Percentiles rank a stretch among this genome's conserved stretches.
These are phyloP conservation scores for Eristalis pertinax DNA, from an alignment of 2,888 invertebrate genomes.

Conservation along the genomic window DNA sequence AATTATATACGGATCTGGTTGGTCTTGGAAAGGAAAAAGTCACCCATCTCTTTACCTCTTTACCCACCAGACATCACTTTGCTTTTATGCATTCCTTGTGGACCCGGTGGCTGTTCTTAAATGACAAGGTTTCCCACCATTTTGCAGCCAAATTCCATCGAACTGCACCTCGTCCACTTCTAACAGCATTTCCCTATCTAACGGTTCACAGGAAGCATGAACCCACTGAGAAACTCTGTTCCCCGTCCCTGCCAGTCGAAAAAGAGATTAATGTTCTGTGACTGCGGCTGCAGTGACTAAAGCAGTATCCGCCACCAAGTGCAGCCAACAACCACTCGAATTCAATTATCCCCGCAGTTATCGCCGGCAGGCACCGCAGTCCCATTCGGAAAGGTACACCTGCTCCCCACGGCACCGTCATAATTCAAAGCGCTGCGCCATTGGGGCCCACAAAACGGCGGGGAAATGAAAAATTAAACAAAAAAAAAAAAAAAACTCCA, in stretches of 20 bases:
- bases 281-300: background rate
- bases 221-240: too few species aligned
- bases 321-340: background rate
- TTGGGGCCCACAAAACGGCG: background rate
- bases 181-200: too few species aligned
- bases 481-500: background rate
- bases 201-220: too few species aligned
- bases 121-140: too few species aligned
- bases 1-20: too few species aligned
- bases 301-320: background rate
- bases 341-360: background rate
- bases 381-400: background rate
- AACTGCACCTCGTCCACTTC: too few species aligned
- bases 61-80: too few species aligned
- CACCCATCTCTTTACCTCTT: too few species aligned
- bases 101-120: too few species aligned
- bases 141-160: too few species aligned
- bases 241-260: background rate
- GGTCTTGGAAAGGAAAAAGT: too few species aligned
- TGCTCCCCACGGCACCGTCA: background rate
- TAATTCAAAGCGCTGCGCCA: background rate
- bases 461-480: background rate
- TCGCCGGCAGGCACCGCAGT: background rate
- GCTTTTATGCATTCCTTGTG: too few species aligned
- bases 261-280: background rate